phyloP scores from a whole-genome alignment of 2,113 vertebrate genomes.

The Hemichromis elongatus region DNA sequence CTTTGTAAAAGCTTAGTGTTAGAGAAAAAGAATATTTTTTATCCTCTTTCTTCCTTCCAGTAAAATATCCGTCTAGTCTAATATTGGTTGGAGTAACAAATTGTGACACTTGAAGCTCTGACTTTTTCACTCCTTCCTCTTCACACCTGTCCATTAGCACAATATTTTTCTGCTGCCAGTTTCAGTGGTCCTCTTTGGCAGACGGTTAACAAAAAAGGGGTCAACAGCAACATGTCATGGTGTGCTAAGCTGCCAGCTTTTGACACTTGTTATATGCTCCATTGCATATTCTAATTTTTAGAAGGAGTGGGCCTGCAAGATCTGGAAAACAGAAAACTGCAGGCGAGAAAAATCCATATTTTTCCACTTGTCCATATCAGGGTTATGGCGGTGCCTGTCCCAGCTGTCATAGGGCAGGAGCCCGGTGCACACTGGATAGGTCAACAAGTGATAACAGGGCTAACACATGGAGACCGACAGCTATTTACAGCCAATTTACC shows the following conservation, averaged over 20 bases:
- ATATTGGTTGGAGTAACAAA: not conserved
- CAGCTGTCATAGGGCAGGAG: not conserved
- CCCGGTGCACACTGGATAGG: accelerated
- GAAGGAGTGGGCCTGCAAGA: accelerated
- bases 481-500: not conserved
- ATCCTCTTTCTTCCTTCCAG: not conserved
- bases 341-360: not conserved
- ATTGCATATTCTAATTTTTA: not conserved
- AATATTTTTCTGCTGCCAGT: not conserved
- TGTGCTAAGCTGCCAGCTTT: not conserved
- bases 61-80: not conserved
- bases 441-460: not conserved
- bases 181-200: not conserved
- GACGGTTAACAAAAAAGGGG: not conserved
- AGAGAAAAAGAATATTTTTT: not conserved
- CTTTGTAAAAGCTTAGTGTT: not conserved
- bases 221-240: not conserved
- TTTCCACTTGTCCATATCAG: not conserved
- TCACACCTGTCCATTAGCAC: not conserved
- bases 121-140: not conserved
- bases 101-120: not conserved
- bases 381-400: not conserved
- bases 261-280: not conserved
- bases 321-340: not conserved
- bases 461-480: accelerated